A percentile compares a stretch with the other conserved stretches of the same genome.
Evolutionary conservation across 2,113 vertebrate genomes (phyloP).

Genomic region (Heptranchias perlo): DNA sequence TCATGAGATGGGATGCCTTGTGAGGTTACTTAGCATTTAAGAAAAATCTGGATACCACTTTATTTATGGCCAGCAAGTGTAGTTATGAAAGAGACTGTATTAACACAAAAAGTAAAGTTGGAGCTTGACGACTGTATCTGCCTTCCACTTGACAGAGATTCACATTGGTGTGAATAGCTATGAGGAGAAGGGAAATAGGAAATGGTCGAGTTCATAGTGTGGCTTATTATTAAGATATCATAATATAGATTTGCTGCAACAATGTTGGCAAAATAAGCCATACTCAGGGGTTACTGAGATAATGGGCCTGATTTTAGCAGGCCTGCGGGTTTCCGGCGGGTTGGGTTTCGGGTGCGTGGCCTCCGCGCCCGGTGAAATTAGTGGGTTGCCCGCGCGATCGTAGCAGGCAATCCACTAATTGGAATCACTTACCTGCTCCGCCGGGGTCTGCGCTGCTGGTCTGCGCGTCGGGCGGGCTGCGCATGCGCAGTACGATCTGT

Average conservation of each 20-base stretch:
- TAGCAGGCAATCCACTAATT: too few species aligned
- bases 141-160: not conserved
- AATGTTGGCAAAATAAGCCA: not conserved
- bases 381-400: too few species aligned
- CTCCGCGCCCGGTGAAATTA: too few species aligned
- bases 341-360: too few species aligned
- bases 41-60: not conserved
- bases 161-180: not conserved
- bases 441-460: too few species aligned
- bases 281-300: not conserved
- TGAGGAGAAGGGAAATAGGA: not conserved
- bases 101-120: not conserved
- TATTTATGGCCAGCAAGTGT: not conserved
- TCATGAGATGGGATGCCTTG: not conserved
- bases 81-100: not conserved
- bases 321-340: too few species aligned
- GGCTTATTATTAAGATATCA: not conserved
- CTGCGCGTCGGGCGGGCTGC: too few species aligned
- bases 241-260: not conserved
- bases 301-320: too few species aligned
- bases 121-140: not conserved
- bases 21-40: not conserved
- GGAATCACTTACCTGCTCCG: too few species aligned
- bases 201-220: not conserved
- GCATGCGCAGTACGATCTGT: too few species aligned